A percentile compares a stretch with the other conserved stretches of the same genome.
Conservation (phyloP, 2,113 vertebrate genomes). For the Percopsis transmontana region DNA sequence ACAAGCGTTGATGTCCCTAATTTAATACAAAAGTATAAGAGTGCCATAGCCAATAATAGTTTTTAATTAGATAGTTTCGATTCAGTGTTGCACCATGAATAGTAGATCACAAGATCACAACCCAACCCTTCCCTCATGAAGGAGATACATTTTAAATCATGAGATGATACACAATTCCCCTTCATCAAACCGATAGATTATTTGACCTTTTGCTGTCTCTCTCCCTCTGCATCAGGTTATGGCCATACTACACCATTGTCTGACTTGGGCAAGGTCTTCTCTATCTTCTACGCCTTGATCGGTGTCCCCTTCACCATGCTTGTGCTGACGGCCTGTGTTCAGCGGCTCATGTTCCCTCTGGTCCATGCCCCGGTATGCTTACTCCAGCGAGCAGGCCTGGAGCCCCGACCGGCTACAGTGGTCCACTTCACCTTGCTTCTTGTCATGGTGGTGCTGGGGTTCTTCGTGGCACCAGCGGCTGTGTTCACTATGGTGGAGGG, state of each 20-base stretch:
- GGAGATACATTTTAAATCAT: too few relatives aligned
- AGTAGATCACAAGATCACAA: too few relatives aligned
- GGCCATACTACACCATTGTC: constrained; percentile 88
- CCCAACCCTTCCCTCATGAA: too few relatives aligned
- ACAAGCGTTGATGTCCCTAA: too few relatives aligned
- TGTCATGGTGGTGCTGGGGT: constrained; percentile 63
- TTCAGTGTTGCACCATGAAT: too few relatives aligned
- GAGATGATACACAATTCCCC: too few relatives aligned
- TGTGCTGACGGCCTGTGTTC: constrained; percentile 85
- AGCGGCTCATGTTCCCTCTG: constrained; percentile 81
- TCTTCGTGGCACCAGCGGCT: constrained; percentile 81
- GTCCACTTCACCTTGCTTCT: constrained; percentile 80
- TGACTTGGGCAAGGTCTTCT: constrained; percentile 84
- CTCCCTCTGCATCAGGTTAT: too few relatives aligned
- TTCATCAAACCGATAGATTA: too few relatives aligned
- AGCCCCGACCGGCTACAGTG: constrained; percentile 58
- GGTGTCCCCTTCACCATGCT: constrained; percentile 91
- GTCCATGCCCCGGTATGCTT: constrained; percentile 71
- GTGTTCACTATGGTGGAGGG: constrained; percentile 81
- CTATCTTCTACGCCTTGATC: constrained; percentile 85
- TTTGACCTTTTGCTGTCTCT: too few relatives aligned
- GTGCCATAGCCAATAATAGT: too few relatives aligned
- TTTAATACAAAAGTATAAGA: too few relatives aligned
- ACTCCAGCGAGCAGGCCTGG: constrained; percentile 73
- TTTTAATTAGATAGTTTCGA: too few relatives aligned